These are phyloP conservation scores for Andrena hattorfiana DNA, from an alignment of 2,888 invertebrate genomes.

Conservation along the genomic window DNA sequence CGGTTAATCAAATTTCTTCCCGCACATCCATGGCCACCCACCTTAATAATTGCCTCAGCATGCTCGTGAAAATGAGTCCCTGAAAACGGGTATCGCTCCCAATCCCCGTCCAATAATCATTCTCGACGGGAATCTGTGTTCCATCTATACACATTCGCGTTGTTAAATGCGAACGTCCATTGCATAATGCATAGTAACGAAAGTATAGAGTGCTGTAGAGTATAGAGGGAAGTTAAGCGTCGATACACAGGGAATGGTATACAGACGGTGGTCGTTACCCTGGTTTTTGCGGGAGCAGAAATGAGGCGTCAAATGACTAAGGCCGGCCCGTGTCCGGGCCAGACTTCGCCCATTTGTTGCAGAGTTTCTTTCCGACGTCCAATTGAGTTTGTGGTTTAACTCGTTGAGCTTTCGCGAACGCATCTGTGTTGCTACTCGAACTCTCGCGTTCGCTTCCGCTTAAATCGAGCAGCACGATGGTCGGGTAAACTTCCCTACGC, in stretches of 20 bases:
- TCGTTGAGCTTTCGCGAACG: conserved; percentile 69
- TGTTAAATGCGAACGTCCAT: conserved; percentile 29
- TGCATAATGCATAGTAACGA: conserved; percentile 18
- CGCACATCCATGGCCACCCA: background rate
- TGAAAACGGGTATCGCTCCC: no score
- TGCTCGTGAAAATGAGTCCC: background rate
- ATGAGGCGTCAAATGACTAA: conserved; percentile 79
- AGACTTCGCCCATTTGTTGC: conserved; percentile 77
- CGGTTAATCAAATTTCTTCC: conserved; percentile 3
- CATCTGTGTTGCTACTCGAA: conserved; percentile 66
- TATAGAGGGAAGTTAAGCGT: conserved; percentile 41
- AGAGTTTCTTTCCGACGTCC: conserved; percentile 77
- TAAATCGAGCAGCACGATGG: conserved; percentile 61
- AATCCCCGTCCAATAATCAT: background rate
- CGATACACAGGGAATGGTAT: conserved; percentile 60
- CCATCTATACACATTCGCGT: background rate
- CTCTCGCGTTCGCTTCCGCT: conserved; percentile 61
- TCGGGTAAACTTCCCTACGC: conserved; percentile 51
- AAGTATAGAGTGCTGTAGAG: conserved; percentile 6
- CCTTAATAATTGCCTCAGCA: background rate
- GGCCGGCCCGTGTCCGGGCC: conserved; percentile 68
- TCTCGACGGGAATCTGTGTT: background rate
- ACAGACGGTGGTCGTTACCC: conserved; percentile 71
- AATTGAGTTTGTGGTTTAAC: conserved; percentile 75
- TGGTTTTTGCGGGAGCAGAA: conserved; percentile 74